Percentiles rank a stretch among this genome's conserved stretches.
Conservation (phyloP, 2,113 vertebrate species). For the Cisticola juncidis region DNA sequence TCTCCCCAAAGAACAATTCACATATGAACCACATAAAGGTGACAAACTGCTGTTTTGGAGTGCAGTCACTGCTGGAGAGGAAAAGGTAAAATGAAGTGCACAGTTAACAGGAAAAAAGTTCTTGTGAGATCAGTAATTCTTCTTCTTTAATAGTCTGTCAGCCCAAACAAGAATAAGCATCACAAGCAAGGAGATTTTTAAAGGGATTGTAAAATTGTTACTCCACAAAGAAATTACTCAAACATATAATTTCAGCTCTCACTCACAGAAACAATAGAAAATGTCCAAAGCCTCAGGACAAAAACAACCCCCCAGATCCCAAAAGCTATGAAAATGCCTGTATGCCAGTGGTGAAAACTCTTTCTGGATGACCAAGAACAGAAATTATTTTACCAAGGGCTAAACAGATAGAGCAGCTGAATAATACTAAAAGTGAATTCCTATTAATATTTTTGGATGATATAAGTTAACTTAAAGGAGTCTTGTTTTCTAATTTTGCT, state of each 20-base stretch:
- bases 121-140: constrained; percentile 28
- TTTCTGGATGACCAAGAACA: not conserved
- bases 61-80: not conserved
- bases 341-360: not conserved
- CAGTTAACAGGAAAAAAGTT: not conserved
- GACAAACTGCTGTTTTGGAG: not conserved
- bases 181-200: not conserved
- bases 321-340: not conserved
- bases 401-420: not conserved
- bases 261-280: not conserved
- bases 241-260: not conserved
- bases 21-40: not conserved
- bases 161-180: not conserved
- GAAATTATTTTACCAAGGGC: not conserved
- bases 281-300: not conserved
- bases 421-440: not conserved
- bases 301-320: not conserved
- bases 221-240: not conserved
- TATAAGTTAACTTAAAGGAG: not conserved
- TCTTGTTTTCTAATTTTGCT: not conserved
- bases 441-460: not conserved
- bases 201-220: not conserved
- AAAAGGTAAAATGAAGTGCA: constrained; percentile 8
- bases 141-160: constrained; percentile 13
- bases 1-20: not conserved